A percentile compares a stretch with the other conserved stretches of the same genome.
Conservation (phyloP, 2,113 vertebrate genomes). For the Anseranas semipalmata region DNA sequence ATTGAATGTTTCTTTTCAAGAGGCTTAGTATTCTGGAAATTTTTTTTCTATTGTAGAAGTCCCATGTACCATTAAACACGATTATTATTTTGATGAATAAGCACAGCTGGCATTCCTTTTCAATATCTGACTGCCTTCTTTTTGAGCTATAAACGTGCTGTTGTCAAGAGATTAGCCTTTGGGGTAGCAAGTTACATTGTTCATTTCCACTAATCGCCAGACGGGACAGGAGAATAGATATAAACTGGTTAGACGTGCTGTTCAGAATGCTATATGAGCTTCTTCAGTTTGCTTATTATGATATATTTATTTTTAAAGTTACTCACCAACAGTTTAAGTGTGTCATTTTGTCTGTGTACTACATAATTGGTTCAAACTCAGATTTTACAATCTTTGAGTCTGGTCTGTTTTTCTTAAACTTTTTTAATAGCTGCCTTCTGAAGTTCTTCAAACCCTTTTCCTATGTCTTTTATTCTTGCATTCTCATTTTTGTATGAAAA, state of each 20-base stretch:
- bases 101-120: slow-evolving; percentile 67
- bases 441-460: neutral
- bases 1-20: slow-evolving; percentile 45
- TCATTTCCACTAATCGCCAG: neutral
- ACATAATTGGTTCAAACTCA: neutral
- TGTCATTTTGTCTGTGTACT: neutral
- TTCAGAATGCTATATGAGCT: rapidly evolving
- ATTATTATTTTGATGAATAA: slow-evolving; percentile 69
- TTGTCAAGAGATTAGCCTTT: slow-evolving; percentile 63
- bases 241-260: neutral
- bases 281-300: neutral
- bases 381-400: neutral
- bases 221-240: neutral
- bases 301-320: neutral
- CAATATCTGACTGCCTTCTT: slow-evolving; percentile 47
- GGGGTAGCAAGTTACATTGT: slow-evolving; percentile 44
- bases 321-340: neutral
- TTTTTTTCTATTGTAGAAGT: slow-evolving; percentile 46
- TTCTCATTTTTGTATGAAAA: neutral
- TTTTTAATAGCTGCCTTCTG: neutral
- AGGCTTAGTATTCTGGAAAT: slow-evolving; percentile 55
- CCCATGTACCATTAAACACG: slow-evolving; percentile 59
- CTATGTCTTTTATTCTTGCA: too few species aligned
- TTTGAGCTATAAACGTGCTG: slow-evolving; percentile 39
- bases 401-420: neutral